These are phyloP conservation scores for Ylistrum balloti DNA, from an alignment of 1,140 invertebrate species.

Conservation along the genomic window DNA sequence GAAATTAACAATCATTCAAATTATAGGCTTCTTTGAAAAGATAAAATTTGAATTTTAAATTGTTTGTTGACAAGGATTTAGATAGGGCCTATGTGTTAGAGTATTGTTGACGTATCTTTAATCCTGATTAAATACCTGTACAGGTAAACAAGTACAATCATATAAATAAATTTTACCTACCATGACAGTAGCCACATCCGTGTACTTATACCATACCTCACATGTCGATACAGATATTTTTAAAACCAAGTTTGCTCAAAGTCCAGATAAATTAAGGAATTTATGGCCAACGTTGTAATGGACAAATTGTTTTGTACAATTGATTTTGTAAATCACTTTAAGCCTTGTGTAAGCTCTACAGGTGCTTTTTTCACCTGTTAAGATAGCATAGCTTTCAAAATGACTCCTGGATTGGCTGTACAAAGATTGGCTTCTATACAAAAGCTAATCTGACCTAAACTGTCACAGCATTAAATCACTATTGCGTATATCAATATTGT, in stretches of 20 bases:
- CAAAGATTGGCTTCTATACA: not conserved
- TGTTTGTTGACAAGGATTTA: no score
- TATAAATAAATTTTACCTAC: no score
- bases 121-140: no score
- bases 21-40: no score
- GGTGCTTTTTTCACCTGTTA: conserved; percentile 38
- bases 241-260: not conserved
- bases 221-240: no score
- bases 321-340: not conserved
- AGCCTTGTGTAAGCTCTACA: not conserved
- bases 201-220: no score
- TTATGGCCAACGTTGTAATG: not conserved
- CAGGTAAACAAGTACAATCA: no score
- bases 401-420: not conserved
- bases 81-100: no score
- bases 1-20: no score
- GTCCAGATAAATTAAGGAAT: conserved; percentile 8
- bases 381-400: not conserved
- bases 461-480: conserved; percentile 18
- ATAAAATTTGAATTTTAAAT: no score
- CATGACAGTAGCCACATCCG: no score
- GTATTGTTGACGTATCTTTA: no score
- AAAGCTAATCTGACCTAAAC: not conserved
- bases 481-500: conserved; percentile 29
- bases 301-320: conserved; percentile 40